Base-by-base conservation (phyloP, 1,140 invertebrate species). In the Papilio dardanus region DNA sequence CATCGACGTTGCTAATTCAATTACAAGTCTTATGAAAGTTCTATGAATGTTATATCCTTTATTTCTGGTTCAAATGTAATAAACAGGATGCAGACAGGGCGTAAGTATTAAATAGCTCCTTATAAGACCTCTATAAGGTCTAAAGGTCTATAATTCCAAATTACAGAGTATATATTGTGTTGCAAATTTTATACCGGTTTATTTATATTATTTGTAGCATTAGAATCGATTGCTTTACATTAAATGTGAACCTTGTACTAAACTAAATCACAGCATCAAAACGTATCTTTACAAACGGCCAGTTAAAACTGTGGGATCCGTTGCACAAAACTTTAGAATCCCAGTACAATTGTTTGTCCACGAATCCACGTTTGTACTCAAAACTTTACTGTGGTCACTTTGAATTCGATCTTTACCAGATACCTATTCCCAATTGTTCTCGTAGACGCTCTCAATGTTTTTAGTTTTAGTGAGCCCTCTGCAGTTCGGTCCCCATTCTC, bases 1-100 rank as follows among this genome's bases (percentile, higher is more conserved):
- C 33, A 35, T 67, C 19, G 65, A 67, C 31, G n/a, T 67, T 16
- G 19, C 65, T 31, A 67, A 67, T 67, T 67, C 28, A 67, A 67
- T 67, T 35, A 67, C 16, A 67, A 67, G 19, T 33, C 16, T 67
- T 67, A 67, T 35, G 33, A 33, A 33, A 67, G 19, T 19, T 33
- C n/a, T 35, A 35, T 67, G 16, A 67, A 35, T 19, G 8, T 35
- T 31, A 35, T 31, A 35, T 67, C 30, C 65, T 67, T 19, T 10
- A 67, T 28, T 14, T 14, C 12, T 28, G 2, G 8, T n/a, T n/a
- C n/a, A n/a, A n/a, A n/a, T n/a, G n/a, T n/a, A n/a, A n/a, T n/a
- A n/a, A n/a, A n/a, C n/a, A n/a, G n/a, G n/a, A n/a, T n/a, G n/a
- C n/a, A n/a, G n/a, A n/a, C n/a, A n/a, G n/a, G n/a, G n/a, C n/a